These are phyloP conservation scores for Scaptomyza parva DNA, from an alignment of 2,888 invertebrate genomes.

Conservation along the genomic window DNA sequence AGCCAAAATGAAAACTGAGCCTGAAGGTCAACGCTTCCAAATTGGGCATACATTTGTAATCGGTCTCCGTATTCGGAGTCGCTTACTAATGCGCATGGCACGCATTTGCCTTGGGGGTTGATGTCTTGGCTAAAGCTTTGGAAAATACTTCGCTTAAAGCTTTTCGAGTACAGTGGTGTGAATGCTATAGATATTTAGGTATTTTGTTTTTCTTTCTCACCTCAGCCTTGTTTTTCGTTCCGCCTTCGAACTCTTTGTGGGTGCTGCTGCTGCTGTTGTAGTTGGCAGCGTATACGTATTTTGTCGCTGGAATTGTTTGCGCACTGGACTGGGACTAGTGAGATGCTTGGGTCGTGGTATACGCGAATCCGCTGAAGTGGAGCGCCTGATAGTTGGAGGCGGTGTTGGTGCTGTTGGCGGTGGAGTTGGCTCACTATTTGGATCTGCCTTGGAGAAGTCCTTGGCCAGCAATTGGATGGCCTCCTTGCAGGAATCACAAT, in stretches of 20 bases:
- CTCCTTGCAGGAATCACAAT: conserved; percentile 88
- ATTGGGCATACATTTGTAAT: conserved; percentile 16
- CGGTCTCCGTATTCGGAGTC: conserved; percentile 22
- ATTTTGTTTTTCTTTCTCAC: conserved; percentile 56
- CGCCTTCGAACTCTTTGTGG: conserved; percentile 72
- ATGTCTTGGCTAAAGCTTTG: conserved; percentile 31
- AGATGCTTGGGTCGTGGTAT: conserved; percentile 84
- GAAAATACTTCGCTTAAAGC: conserved; percentile 15
- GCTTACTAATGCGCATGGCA: conserved; percentile 51
- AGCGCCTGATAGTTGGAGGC: conserved; percentile 45
- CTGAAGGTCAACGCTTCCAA: conserved; percentile 70
- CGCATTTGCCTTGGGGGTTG: conserved; percentile 9
- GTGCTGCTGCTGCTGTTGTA: conserved; percentile 65
- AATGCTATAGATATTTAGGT: background rate
- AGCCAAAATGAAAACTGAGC: conserved; percentile 64
- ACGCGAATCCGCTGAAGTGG: conserved; percentile 72
- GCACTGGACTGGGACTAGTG: conserved; percentile 83
- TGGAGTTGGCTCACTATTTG: background rate
- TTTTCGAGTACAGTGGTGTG: background rate
- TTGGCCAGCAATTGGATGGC: conserved; percentile 86
- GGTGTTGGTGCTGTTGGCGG: background rate
- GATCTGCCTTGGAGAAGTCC: conserved; percentile 80
- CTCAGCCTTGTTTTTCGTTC: conserved; percentile 74
- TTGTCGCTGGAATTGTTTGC: conserved; percentile 82
- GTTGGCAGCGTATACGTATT: conserved; percentile 84